phyloP scores from a whole-genome alignment of 2,113 vertebrate species.

The Toxotes chatareus region DNA sequence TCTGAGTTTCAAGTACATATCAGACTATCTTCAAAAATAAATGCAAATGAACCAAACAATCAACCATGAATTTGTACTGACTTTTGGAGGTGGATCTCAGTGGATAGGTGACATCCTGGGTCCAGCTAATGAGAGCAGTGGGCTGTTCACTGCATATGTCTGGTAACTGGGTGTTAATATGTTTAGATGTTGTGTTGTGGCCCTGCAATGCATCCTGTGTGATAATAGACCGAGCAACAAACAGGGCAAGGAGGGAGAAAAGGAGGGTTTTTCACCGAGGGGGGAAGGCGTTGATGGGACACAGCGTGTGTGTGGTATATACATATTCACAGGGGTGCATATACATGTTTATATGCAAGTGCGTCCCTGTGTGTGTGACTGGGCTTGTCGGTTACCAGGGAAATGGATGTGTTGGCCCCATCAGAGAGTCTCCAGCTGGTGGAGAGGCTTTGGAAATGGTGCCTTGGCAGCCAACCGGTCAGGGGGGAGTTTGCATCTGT shows the following conservation, averaged over 20 bases:
- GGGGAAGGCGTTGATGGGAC: conserved; percentile 27
- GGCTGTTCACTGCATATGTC: conserved; percentile 70
- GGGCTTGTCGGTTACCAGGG: conserved; percentile 84
- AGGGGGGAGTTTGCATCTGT: conserved; percentile 90
- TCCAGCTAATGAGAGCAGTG: conserved; percentile 44
- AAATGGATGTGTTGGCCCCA: conserved; percentile 88
- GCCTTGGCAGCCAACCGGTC: conserved; percentile 86
- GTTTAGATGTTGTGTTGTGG: conserved; percentile 76
- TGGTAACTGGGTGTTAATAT: conserved; percentile 73
- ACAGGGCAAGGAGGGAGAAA: conserved; percentile 44
- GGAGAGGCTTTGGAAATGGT: conserved; percentile 85
- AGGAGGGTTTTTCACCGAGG: conserved; percentile 24
- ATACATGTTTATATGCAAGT: conserved; percentile 74
- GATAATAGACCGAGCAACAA: conserved; percentile 83
- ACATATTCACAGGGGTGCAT: conserved; percentile 63
- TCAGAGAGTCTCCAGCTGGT: conserved; percentile 89
- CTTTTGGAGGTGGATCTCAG: conserved; percentile 7
- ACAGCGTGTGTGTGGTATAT: conserved; percentile 59
- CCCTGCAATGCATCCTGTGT: conserved; percentile 69
- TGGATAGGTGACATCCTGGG: conserved; percentile 48
- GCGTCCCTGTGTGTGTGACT: conserved; percentile 62
- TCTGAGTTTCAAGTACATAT: no score
- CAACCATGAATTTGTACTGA: neutral
- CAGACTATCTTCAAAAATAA: no score
- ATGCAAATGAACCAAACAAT: no score